These are phyloP conservation scores for Synergus umbraculus DNA, from an alignment of 2,888 invertebrate species.

Conservation along the genomic window DNA sequence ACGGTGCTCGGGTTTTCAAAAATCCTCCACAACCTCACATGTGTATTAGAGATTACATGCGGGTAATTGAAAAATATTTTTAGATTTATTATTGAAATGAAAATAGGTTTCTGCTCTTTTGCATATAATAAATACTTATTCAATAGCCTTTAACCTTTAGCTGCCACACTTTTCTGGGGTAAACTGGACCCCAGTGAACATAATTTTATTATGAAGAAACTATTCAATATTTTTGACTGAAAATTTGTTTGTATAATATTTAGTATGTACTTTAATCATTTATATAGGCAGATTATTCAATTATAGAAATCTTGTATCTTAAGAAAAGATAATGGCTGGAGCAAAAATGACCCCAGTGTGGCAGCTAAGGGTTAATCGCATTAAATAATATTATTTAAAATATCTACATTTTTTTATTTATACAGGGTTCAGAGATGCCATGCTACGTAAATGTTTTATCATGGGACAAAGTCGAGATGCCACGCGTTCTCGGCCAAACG, in stretches of 20 bases:
- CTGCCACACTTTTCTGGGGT: too few species aligned
- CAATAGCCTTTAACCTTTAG: background rate
- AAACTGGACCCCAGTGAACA: too few species aligned
- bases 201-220: too few species aligned
- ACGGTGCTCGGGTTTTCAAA: conserved; percentile 81
- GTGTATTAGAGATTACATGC: conserved; percentile 80
- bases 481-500: conserved; percentile 82
- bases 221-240: too few species aligned
- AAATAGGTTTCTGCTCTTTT: background rate
- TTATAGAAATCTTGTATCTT: too few species aligned
- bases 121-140: background rate
- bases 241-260: too few species aligned
- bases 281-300: too few species aligned
- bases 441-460: conserved; percentile 83
- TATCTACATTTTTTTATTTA: background rate
- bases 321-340: too few species aligned
- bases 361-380: background rate
- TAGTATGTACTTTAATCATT: too few species aligned
- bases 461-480: conserved; percentile 86
- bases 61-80: conserved; percentile 57
- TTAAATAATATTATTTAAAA: background rate
- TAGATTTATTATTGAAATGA: background rate
- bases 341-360: too few species aligned
- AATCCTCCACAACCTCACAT: conserved; percentile 88
- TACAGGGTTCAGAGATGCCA: conserved; percentile 71